Evolutionary conservation across 2,113 vertebrate genomes (phyloP), one percentile per base, ranked within the genome.

Genomic region (Collichthys lucidus): DNA sequence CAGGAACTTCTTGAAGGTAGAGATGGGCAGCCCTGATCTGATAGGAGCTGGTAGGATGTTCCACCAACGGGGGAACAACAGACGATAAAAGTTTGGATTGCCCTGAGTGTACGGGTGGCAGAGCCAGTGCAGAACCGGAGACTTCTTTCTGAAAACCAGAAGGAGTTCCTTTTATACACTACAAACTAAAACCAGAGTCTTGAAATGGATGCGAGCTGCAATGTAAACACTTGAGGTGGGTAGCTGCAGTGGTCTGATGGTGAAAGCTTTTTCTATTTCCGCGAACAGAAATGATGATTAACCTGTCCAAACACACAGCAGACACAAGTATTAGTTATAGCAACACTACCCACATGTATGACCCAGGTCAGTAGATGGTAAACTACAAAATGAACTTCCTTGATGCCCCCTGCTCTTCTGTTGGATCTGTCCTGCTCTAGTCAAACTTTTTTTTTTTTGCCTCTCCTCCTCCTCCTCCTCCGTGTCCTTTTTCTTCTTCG

Each of bases 401-500:
- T 14, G 11, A 46, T 22, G 29, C n/a, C 35, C 31, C 47, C 35
- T 49, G 22, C 42, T 66, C 24, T 55, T 8, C 26, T 14, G 20
- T 5, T 44, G 17, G 65, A 63, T 26, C 44, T 42, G 31, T 35
- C 53, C 53, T 55, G 15, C 35, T 65, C n/a, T 65, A 26, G 29
- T 70, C 29, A 8, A 55, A 65, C 42, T 40, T 42, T 77, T 35
- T 7, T 35, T 35, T 35, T 35, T 35, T 35, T 56, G 59, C 49
- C 22, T 63, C 42, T 46, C 22, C n/a, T 68, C n/a, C n/a, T 65
- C 60, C 53, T 73, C 64, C n/a, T 65, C 60, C 53, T 73, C 64
- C 47, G 35, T 26, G n/a, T 73, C 78, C 63, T 17, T 75, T 70
- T 46, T 9, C 35, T 40, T 40, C 35, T 60, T 68, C 22, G 26